Evolutionary conservation across 2,113 vertebrate species (phyloP), one percentile per base, ranked within the genome.

Genomic region (Coreoperca whiteheadi): DNA sequence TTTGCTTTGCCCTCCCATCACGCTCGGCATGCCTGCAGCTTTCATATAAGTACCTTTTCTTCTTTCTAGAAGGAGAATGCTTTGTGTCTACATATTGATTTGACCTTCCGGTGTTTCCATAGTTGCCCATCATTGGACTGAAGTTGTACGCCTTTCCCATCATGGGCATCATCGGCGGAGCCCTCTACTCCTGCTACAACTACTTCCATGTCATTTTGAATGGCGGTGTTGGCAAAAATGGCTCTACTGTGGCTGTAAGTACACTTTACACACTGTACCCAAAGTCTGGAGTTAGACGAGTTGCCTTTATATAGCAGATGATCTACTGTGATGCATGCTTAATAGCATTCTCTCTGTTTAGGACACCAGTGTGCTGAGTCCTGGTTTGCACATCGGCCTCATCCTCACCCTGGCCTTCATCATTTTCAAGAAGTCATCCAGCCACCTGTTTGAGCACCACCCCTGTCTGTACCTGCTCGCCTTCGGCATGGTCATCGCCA

Each of bases 291-390:
- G 11, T 15, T 2, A 4, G 2, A 64, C 16, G 14, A 12, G 53
- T 18, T 46, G 14, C 25, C 39, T 48, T 41, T 21, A 1, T 1
- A 9, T 8, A 32, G 25, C 57, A 9, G 21, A 30, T 64, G 2
- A 51, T 6, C 3, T 39, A 4, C 20, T 39, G 4, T 54, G n/a
- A 32, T 8, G 16, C 28, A 4, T 30, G 39, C 23, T 51, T 43
- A 46, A 71, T 70, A 16, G 39, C 7, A 0, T 8, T 61, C 28
- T 74, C 69, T 79, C 54, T 70, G 16, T 39, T 75, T 86, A 99
- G 98, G 98, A 98, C 90, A 99, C 98, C 46, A 99, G 98, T 77
- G 98, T 99, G 82, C 94, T 99, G 87, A 97, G 95, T 87, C 98
- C 98, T 37, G 97, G 97, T 71, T 80, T 98, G 74, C 98, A 99